Conservation (phyloP, 2,113 vertebrate species). For the Leucosticte australis region DNA sequence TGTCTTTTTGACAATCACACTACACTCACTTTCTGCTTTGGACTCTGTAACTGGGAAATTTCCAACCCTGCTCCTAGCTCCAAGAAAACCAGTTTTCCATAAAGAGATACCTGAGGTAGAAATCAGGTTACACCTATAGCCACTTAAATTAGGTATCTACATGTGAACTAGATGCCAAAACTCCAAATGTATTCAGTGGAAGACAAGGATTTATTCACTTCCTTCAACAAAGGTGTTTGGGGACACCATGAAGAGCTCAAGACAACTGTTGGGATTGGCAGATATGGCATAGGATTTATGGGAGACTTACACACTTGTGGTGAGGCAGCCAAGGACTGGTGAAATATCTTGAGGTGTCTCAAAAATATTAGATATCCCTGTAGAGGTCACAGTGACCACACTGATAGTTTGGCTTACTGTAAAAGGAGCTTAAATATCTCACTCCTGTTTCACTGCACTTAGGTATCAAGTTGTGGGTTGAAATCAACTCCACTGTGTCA, state of each 20-base stretch:
- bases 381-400: neutral
- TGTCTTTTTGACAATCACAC: neutral
- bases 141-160: neutral
- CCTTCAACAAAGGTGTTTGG: neutral
- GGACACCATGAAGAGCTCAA: neutral
- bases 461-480: neutral
- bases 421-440: neutral
- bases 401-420: neutral
- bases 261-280: neutral
- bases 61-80: rapidly evolving
- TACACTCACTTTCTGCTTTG: neutral
- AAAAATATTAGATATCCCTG: neutral
- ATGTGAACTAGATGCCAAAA: neutral
- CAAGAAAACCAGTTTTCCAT: neutral
- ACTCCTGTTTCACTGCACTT: neutral
- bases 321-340: neutral
- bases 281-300: neutral
- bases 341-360: neutral
- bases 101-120: neutral
- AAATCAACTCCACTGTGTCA: neutral
- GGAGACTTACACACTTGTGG: neutral
- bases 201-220: neutral
- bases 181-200: neutral
- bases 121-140: neutral
- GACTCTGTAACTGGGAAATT: neutral